These are phyloP conservation scores for Fukomys damarensis DNA, from an alignment of 2,113 vertebrate genomes.

Conservation along the genomic window DNA sequence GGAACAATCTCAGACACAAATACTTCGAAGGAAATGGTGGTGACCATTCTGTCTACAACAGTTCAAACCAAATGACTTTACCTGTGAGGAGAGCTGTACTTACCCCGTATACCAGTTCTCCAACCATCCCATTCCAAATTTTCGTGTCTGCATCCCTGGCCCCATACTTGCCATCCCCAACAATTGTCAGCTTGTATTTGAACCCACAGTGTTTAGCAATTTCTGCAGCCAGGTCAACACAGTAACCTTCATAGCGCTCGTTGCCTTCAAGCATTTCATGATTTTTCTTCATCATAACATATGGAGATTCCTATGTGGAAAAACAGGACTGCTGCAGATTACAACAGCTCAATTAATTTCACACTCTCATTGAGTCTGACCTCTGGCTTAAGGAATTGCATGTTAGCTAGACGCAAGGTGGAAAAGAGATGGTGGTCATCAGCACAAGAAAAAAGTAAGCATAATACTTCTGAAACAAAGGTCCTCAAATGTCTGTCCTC, in stretches of 20 bases:
- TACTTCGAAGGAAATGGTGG: background rate
- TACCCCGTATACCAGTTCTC: slow-evolving; percentile 99
- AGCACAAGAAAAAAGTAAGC: background rate
- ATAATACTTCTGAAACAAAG: background rate
- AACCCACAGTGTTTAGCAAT: slow-evolving; percentile 99
- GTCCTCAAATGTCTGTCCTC: background rate
- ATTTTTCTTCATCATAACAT: slow-evolving; percentile 99
- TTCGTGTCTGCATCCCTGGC: slow-evolving; percentile 99
- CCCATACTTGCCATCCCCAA: slow-evolving; percentile 98
- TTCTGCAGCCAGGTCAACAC: slow-evolving; percentile 98
- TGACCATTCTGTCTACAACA: slow-evolving; percentile 39
- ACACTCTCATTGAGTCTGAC: background rate
- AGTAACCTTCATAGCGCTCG: slow-evolving; percentile 98
- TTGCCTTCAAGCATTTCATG: slow-evolving; percentile 97
- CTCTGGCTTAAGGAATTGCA: slow-evolving; percentile 22
- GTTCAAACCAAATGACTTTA: slow-evolving; percentile 28
- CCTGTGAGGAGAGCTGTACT: slow-evolving; percentile 82
- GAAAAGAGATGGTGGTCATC: background rate
- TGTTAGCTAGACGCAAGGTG: background rate
- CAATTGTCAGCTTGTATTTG: slow-evolving; percentile 98
- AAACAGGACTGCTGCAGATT: slow-evolving; percentile 73
- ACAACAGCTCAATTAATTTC: background rate
- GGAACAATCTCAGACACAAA: background rate
- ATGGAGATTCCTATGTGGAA: slow-evolving; percentile 95
- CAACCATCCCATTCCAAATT: slow-evolving; percentile 99